These are phyloP conservation scores for Zelleria hepariella DNA, from an alignment of 2,888 invertebrate genomes.

Conservation along the genomic window DNA sequence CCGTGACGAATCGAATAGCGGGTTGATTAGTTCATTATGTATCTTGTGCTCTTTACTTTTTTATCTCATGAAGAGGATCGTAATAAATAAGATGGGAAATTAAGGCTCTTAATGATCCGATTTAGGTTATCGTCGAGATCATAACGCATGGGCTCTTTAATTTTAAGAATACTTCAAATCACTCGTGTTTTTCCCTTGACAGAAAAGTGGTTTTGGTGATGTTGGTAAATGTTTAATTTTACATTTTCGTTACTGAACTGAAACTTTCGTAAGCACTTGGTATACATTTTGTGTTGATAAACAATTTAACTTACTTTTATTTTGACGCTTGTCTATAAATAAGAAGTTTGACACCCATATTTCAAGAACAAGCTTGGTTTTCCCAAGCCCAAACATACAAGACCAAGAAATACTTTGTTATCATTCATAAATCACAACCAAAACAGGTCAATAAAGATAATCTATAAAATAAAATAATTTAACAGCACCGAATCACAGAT, in stretches of 20 bases:
- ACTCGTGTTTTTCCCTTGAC: constrained; percentile 14
- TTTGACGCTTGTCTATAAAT: neutral
- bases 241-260: too few relatives aligned
- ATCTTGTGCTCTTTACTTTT: neutral
- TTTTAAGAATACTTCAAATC: constrained; percentile 19
- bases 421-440: neutral
- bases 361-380: neutral
- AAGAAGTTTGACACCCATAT: neutral
- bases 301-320: too few relatives aligned
- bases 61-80: constrained; percentile 1
- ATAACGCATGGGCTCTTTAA: constrained; percentile 43
- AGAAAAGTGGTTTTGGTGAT: constrained; percentile 40
- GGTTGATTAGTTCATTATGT: constrained; percentile 14
- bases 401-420: neutral
- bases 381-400: neutral
- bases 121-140: constrained; percentile 50
- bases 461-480: constrained; percentile 8
- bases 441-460: constrained; percentile 6
- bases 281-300: too few relatives aligned
- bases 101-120: constrained; percentile 29
- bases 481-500: constrained; percentile 9
- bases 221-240: too few relatives aligned
- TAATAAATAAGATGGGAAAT: constrained; percentile 10
- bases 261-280: too few relatives aligned
- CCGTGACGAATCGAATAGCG: constrained; percentile 41